Percentiles rank a stretch among this genome's conserved stretches.
Conservation (phyloP, 2,113 vertebrate species). For the Gambusia holbrooki region DNA sequence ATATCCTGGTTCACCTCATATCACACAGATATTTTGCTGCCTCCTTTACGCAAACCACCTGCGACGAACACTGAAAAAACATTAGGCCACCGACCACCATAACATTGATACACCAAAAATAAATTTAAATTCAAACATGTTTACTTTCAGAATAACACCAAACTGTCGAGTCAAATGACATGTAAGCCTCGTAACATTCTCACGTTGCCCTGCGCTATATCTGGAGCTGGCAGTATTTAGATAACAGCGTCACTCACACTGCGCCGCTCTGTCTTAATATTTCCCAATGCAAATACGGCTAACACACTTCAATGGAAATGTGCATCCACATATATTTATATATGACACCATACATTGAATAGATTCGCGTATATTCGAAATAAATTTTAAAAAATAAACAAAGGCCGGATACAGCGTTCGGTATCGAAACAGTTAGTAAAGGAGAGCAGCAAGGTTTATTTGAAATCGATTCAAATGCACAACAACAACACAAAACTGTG, state of each 20-base stretch:
- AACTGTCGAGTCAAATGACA: conserved; percentile 16
- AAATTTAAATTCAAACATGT: conserved; percentile 1
- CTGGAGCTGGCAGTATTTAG: conserved; percentile 58
- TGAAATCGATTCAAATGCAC: not conserved
- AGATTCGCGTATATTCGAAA: not conserved
- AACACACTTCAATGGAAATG: not conserved
- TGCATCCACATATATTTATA: not conserved
- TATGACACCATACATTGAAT: not conserved
- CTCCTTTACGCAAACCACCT: conserved; percentile 66
- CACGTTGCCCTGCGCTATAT: conserved; percentile 61
- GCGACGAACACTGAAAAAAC: conserved; percentile 22
- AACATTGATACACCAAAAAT: not conserved
- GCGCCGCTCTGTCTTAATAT: conserved; percentile 18
- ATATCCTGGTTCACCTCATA: conserved; percentile 1
- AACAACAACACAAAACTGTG: not conserved
- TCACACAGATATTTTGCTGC: conserved; percentile 38
- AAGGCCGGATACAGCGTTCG: conserved; percentile 58
- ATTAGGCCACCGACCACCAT: conserved; percentile 13
- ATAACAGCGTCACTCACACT: conserved; percentile 29
- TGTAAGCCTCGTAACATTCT: conserved; percentile 34
- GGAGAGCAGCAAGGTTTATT: conserved; percentile 52
- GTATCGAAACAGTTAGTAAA: conserved; percentile 65
- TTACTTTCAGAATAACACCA: conserved; percentile 24
- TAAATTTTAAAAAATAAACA: not conserved
- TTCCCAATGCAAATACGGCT: not conserved